A percentile compares a stretch with the other conserved stretches of the same genome.
phyloP scores from a whole-genome alignment of 2,113 vertebrate genomes.

The Thinocorus orbignyianus region DNA sequence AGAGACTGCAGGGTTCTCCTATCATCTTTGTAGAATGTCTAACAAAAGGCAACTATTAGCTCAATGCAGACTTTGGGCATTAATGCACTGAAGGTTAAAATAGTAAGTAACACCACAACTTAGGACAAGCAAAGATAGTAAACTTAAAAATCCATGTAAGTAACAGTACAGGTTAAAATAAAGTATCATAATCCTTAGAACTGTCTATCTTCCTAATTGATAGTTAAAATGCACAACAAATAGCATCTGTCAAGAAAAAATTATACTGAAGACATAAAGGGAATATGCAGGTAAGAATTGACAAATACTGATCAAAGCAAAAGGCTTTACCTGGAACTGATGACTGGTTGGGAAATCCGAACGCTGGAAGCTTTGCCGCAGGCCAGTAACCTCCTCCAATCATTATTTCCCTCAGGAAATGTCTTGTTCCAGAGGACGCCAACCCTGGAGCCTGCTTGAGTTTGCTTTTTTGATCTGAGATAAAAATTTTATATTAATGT shows the following conservation, averaged over 20 bases:
- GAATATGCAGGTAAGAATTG: background rate
- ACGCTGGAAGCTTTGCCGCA: background rate
- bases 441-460: background rate
- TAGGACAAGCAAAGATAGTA: background rate
- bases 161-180: background rate
- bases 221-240: background rate
- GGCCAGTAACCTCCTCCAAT: background rate
- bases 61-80: background rate
- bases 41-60: background rate
- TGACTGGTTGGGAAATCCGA: background rate
- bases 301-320: background rate
- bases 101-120: background rate
- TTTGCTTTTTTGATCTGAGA: conserved; percentile 5
- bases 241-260: background rate
- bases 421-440: background rate
- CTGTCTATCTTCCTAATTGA: background rate
- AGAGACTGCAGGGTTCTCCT: background rate
- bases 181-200: background rate
- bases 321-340: background rate
- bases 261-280: background rate
- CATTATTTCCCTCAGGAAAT: conserved; percentile 26
- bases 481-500: background rate
- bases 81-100: background rate
- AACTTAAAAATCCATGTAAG: background rate
- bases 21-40: background rate